Evolutionary conservation across 2,888 invertebrate genomes (phyloP), one percentile per base, ranked within the genome.

Genomic region (Trissolcus brochymenae): DNA sequence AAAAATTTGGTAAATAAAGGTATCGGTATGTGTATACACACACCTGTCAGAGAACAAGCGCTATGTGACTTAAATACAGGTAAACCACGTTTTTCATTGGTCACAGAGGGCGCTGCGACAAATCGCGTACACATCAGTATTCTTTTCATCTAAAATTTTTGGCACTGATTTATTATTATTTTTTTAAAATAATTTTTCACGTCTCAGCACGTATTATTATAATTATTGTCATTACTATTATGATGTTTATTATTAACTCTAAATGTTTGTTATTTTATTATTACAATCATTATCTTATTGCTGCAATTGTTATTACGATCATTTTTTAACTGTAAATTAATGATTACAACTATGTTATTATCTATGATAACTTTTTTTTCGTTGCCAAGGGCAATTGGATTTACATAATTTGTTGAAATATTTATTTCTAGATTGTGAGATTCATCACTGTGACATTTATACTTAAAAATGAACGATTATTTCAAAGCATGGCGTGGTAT

Each of bases 361-460:
- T 54, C 19, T 61, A 73, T 50, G 61, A 61, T 13, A 29, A 43
- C 46, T 57, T 46, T 60, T 14, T 17, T 57, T 59, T 16, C 7
- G 35, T 35, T 64, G 51, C 6, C 51, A 11, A 56, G 59, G 57
- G 54, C 64, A 72, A 59, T 54, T 14, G 49, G 29, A 43, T 61
- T 6, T 62, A 70, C 61, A 29, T 55, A 50, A 17, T 61, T 56
- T 66, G 55, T 56, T 73, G 56, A 49, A 71, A 72, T 76, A 73
- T 77, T 78, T 74, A 78, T 78, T 74, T 70, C 11, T 70, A 78
- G 53, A 11, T 21, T 14, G 16, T 70, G 74, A 70, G 65, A 57
- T 65, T 51, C 66, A 60, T 64, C 64, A 70, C 72, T 73, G 62
- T 68, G 66, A 75, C 68, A 68, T 66, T 35, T 66, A 74, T 74